A percentile compares a stretch with the other conserved stretches of the same genome.
Conservation (phyloP, 1,140 invertebrate species). For the Drosophila eugracilis region DNA sequence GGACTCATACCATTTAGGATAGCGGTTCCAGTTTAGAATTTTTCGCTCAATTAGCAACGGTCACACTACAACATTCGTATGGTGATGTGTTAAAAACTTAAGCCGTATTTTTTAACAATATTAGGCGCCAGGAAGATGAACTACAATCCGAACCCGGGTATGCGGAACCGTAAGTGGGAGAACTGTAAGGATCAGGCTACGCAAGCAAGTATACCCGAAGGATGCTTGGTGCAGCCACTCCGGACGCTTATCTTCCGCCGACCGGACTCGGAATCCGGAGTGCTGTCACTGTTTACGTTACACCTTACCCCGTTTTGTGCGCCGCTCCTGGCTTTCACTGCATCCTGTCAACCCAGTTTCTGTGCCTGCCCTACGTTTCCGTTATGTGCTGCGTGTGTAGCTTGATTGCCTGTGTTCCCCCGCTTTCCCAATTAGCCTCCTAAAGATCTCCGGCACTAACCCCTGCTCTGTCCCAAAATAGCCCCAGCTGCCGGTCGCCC, state of each 20-base stretch:
- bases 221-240: constrained; percentile 21
- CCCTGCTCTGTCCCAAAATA: constrained; percentile 51
- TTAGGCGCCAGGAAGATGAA: constrained; percentile 64
- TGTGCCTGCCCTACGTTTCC: constrained; percentile 22
- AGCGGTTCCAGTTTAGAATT: background rate
- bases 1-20: background rate
- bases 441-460: constrained; percentile 2
- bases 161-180: constrained; percentile 85
- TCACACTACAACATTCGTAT: constrained; percentile 20
- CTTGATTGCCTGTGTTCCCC: constrained; percentile 56
- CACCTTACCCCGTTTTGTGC: constrained; percentile 24
- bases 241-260: constrained; percentile 6
- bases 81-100: constrained; percentile 47
- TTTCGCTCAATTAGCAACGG: background rate
- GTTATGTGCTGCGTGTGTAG: constrained; percentile 59
- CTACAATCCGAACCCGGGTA: constrained; percentile 86
- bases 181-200: constrained; percentile 81
- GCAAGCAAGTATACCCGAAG: constrained; percentile 74
- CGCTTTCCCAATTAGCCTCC: constrained; percentile 9
- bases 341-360: background rate
- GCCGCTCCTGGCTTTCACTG: constrained; percentile 7
- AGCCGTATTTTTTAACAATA: constrained; percentile 29
- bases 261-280: constrained; percentile 18
- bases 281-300: constrained; percentile 27
- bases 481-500: constrained; percentile 76